Base-by-base conservation (phyloP, 2,888 invertebrate genomes). In the Urechis unicinctus region DNA sequence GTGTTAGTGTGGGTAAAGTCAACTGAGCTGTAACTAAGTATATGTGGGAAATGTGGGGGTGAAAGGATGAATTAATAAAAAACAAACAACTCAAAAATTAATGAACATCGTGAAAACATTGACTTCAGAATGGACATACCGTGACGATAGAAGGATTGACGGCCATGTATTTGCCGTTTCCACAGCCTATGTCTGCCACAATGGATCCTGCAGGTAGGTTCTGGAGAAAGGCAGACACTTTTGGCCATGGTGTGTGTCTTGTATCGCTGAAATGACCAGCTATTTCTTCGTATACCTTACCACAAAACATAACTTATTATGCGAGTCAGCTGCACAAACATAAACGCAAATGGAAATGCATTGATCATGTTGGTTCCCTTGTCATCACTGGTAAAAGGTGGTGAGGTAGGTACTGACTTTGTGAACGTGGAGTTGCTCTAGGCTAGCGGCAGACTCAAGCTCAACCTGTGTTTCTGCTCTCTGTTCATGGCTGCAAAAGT, bases 111-210 rank as follows among this genome's bases (percentile, higher is more conserved):
- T 55, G 36, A 22, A 13, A 52, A 17, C 17, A 13, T 24, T 5
- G 24, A 17, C 63, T 62, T 45, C 28, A 50, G 45, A 26, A 50
- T 42, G 47, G 24, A 47, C n/a, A 22, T 24, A 65, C 65, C 59
- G 43, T 61, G 29, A 50, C 55, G 9, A 52, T 17, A 24, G 43
- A 79, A 36, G 74, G 69, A 61, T 85, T 84, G 1, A 79, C 72
- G 52, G 85, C 83, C 54, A 98, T 83, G 78, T 98, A 97, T 82
- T 98, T 99, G 43, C 97, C 98, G 81, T 98, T 98, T 9, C 98
- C 98, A 78, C 96, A 95, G 4, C 98, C 98, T 41, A 96, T 85
- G 79, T 99, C 98, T 31, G 69, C 70, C 17, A 97, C 73, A 9
- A 93, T 73, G 1, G 88, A 84, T 0, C 88, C 89, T 0, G 75